Base-by-base conservation (phyloP, 2,888 invertebrate genomes). In the Platerodrilus igneus region DNA sequence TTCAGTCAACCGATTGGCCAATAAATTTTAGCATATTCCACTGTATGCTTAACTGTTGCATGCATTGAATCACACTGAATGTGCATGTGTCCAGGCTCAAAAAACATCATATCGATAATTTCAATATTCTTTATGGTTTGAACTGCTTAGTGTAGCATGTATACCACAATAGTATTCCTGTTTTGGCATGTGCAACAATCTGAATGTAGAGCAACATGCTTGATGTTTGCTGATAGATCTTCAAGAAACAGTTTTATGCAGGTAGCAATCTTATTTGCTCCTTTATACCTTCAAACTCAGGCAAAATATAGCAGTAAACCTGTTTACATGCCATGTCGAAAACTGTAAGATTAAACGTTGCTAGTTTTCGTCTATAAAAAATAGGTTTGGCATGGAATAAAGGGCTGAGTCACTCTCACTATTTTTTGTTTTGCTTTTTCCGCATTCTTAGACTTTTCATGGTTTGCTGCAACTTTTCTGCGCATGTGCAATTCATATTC, bases 401-500 rank as follows among this genome's bases (percentile, higher is more conserved):
- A 4, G 22, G 22, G n/a, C 22, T n/a, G n/a, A n/a, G n/a, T n/a
- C n/a, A n/a, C n/a, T n/a, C n/a, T n/a, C n/a, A n/a, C n/a, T n/a
- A n/a, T n/a, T n/a, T n/a, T n/a, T n/a, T n/a, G n/a, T n/a, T n/a
- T n/a, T n/a, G n/a, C n/a, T n/a, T n/a, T n/a, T n/a, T n/a, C n/a
- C n/a, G n/a, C n/a, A n/a, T n/a, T n/a, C n/a, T n/a, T n/a, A n/a
- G n/a, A n/a, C n/a, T n/a, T n/a, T n/a, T n/a, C n/a, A n/a, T n/a
- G n/a, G n/a, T n/a, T n/a, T n/a, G n/a, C n/a, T n/a, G n/a, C n/a
- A n/a, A n/a, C n/a, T n/a, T n/a, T n/a, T n/a, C n/a, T n/a, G n/a
- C n/a, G 22, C 22, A 22, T 7, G 22, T 22, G 22, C n/a, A 22
- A 22, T 22, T 22, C 22, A 22, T 22, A 22, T 22, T 22, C 22